phyloP scores from a whole-genome alignment of 2,888 invertebrate species.

The Paralinhomoeus sp. region DNA sequence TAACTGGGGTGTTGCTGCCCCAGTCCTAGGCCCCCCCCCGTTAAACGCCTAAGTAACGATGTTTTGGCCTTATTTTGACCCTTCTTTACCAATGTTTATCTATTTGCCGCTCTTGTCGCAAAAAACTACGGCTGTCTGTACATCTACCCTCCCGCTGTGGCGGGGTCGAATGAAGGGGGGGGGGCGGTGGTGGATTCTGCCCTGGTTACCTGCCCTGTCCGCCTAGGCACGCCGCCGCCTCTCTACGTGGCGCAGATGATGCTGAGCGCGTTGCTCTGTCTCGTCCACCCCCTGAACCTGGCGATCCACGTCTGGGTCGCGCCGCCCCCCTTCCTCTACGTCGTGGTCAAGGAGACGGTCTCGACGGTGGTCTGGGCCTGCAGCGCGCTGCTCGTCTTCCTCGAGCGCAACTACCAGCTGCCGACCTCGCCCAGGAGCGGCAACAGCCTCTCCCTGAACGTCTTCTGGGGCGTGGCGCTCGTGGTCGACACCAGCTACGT shows the following conservation, averaged over 20 bases:
- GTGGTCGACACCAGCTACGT: constrained; percentile 4
- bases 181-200: no score
- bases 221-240: background rate
- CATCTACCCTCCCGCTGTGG: no score
- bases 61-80: no score
- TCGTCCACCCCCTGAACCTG: background rate
- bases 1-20: no score
- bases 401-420: constrained; percentile 7
- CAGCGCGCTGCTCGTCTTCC: background rate
- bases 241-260: constrained; percentile 1
- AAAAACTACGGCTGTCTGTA: no score
- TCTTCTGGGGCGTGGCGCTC: constrained; percentile 6
- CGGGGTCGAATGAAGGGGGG: no score
- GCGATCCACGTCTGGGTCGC: background rate
- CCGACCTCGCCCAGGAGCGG: constrained; percentile 4
- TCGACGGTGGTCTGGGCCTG: background rate
- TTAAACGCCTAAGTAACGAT: no score
- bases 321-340: background rate
- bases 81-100: no score
- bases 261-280: background rate
- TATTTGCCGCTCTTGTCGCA: no score
- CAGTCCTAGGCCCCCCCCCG: no score
- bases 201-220: background rate
- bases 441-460: constrained; percentile 5
- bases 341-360: background rate